These are phyloP conservation scores for Gallinago paraguaiae DNA, from an alignment of 2,113 vertebrate species.

Conservation along the genomic window DNA sequence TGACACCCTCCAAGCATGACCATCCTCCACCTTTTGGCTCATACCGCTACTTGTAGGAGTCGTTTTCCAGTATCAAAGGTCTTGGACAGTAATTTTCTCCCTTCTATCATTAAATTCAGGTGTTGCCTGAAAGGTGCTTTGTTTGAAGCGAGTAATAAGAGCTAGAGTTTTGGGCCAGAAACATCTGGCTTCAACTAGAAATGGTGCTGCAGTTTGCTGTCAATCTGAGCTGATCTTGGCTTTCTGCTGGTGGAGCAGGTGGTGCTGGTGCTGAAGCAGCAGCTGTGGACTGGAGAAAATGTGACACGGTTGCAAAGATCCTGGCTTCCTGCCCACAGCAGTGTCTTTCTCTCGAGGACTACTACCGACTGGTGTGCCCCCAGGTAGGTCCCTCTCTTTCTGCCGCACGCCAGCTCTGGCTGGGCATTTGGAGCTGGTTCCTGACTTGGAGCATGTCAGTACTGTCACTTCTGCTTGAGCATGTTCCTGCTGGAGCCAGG, in stretches of 20 bases:
- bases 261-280: slow-evolving; percentile 66
- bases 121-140: not conserved
- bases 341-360: slow-evolving; percentile 82
- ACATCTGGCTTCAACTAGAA: not conserved
- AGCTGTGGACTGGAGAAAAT: slow-evolving; percentile 91
- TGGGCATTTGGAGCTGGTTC: accelerated
- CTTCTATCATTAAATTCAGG: not conserved
- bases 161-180: not conserved
- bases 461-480: not conserved
- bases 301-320: slow-evolving; percentile 87
- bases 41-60: not conserved
- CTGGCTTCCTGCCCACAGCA: slow-evolving; percentile 91
- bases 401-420: not conserved
- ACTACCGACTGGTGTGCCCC: slow-evolving; percentile 87
- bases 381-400: slow-evolving; percentile 77
- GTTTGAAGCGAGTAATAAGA: not conserved
- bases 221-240: not conserved
- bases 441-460: not conserved
- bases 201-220: not conserved
- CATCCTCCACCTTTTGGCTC: not conserved
- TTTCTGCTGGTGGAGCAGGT: slow-evolving; percentile 72
- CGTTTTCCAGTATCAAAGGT: not conserved
- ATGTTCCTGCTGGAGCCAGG: not conserved
- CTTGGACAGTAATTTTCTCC: not conserved
- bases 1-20: not conserved